Evolutionary conservation across 2,113 vertebrate genomes (phyloP), one percentile per base, ranked within the genome.

Genomic region (Panthera tigris): DNA sequence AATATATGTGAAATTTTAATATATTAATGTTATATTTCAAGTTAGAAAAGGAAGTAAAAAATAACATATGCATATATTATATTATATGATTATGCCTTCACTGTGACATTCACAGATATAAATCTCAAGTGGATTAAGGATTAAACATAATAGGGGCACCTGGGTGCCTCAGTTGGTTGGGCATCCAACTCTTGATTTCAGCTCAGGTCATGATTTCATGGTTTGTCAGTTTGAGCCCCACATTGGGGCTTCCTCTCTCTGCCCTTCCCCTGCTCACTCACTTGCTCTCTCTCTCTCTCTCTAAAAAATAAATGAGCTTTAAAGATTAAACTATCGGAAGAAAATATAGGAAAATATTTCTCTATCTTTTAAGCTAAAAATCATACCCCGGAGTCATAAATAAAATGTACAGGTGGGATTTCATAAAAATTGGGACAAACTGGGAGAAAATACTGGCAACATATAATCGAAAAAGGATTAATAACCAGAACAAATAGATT

Each of bases 11-110:
- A 66, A 78, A 76, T 66, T 68, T 87, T 91, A 92, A 87, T 66
- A 52, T 69, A 90, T 87, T 93, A 95, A 65, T 25, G 18, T 66
- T 95, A 41, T 45, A 96, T 89, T 95, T 94, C 63, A 95, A 91
- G 86, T 90, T 90, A 95, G 63, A 79, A 76, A 89, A 65, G 50
- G 12, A 19, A 92, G 55, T 68, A 86, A 95, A 86, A 73, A 94
- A 93, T 65, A 91, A 88, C 61, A 73, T 55, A 69, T 65, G 18
- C n/a, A 41, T 27, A 29, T 78, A 89, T 71, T 79, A 45, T 33
- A 15, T 66, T 66, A 45, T 23, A 57, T 27, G 39, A 33, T 65
- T 74, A 83, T 39, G 41, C 13, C 23, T 41, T 95, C 55, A 36
- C 80, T 92, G 29, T 95, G 50, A 87, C 15, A 50, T 85, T 89